A percentile compares a stretch with the other conserved stretches of the same genome.
Evolutionary conservation across 2,888 invertebrate genomes (phyloP).

Genomic region (Nephrotoma guestfalica): DNA sequence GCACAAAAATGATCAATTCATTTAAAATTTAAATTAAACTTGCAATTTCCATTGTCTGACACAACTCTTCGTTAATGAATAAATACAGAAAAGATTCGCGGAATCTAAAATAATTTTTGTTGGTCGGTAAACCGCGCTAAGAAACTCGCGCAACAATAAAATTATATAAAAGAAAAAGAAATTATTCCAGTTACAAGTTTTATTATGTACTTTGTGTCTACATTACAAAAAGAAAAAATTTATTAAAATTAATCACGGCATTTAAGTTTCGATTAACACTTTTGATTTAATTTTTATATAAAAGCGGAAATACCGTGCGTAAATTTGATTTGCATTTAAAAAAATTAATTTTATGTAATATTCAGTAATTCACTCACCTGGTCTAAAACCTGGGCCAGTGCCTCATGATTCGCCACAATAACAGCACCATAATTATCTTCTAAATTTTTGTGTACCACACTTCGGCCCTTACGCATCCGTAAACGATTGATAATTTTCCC

Average conservation of each 20-base stretch:
- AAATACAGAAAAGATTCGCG: background rate
- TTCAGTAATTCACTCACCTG: slow-evolving; percentile 42
- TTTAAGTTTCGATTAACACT: background rate
- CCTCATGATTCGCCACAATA: slow-evolving; percentile 79
- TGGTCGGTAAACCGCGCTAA: background rate
- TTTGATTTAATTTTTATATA: background rate
- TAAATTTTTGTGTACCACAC: slow-evolving; percentile 69
- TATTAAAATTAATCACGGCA: background rate
- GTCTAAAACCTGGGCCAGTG: slow-evolving; percentile 74
- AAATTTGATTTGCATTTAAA: no score
- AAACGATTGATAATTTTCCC: slow-evolving; percentile 43
- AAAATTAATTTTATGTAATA: no score
- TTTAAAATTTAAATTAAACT: background rate
- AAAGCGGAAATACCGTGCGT: background rate
- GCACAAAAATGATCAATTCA: background rate
- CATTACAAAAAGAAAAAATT: background rate
- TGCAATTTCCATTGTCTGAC: background rate
- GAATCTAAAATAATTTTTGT: background rate
- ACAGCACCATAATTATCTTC: slow-evolving; percentile 87
- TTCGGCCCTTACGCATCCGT: slow-evolving; percentile 62
- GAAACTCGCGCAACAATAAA: background rate
- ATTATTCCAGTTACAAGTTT: background rate
- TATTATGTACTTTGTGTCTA: background rate
- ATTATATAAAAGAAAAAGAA: background rate
- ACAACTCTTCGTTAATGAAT: background rate